Evolutionary conservation across 2,113 vertebrate species (phyloP), one percentile per base, ranked within the genome.

Genomic region (Cavia aperea): DNA sequence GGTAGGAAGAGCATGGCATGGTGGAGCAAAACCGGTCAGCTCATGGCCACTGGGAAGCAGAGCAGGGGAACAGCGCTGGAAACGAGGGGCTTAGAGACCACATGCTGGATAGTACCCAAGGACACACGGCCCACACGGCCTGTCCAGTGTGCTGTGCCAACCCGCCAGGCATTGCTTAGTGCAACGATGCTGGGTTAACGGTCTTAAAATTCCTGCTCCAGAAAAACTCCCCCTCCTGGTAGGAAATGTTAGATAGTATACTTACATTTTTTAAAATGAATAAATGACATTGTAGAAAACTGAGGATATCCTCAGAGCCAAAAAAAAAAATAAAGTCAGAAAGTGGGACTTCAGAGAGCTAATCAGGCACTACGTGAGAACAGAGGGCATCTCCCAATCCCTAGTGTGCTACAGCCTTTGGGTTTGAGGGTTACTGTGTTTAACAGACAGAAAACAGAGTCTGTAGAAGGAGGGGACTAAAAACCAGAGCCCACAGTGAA

Each of bases 401-500:
- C 77, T 66, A 39, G 26, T 43, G 16, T 26, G 5, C 58, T 21
- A 8, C 46, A 58, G 14, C 70, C 87, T 56, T 49, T 23, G 51
- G 62, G 54, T 68, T 91, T 79, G 39, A 87, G 82, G 39, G 31
- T 72, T 9, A 7, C 72, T 7, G 4, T 36, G 7, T 31, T 16
- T 73, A 24, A 60, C 1, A 77, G 73, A 51, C n/a, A 95, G 68
- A 68, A 92, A 68, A 58, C 62, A 56, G 92, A 86, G 29, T 66
- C 29, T 16, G 9, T 2, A 0, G 10, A 91, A 63, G 49, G 36
- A 86, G 29, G 33, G 11, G 4, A 56, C 29, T 49, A n/a, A 85
- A 91, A 91, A 46, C 23, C n/a, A 94, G 84, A 79, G 19, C 13
- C 11, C 24, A 78, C 36, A 82, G 60, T 86, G 56, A 94, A 82